Evolutionary conservation across 1,140 invertebrate genomes (phyloP), one percentile per base, ranked within the genome.

Genomic region (Pogonognathellus flavescens): DNA sequence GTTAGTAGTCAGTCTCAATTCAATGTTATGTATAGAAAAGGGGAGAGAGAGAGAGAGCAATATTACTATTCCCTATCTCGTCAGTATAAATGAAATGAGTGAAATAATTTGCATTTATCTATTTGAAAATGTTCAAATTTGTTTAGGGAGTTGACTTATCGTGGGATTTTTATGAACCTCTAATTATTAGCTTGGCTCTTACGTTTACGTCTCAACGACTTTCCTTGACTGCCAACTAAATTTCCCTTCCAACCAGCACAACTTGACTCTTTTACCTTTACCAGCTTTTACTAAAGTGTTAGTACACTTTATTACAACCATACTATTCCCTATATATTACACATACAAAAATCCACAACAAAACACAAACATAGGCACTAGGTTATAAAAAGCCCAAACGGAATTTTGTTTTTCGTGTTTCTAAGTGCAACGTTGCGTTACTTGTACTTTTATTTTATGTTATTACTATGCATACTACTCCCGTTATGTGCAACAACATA

Each of bases 181-280:
- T 84, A 84, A 84, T 84, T 84, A 72, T 53, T 70, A 66, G 57
- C 83, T 76, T 66, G 59, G n/a, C 20, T 49, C 25, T 60, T 59
- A 18, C 59, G 16, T 72, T 81, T 81, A 81, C n/a, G 52, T 53
- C 76, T 55, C 22, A 31, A 53, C 52, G 50, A 81, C 53, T 81
- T 81, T 76, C 70, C 13, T 16, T 31, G 4, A 14, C 9, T 81
- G 50, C 22, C 53, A 25, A 18, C 10, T 20, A 52, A 81, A 81
- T 81, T 81, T 81, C 80, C 80, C 22, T 25, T 25, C 20, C 14
- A 14, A 3, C 66, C 31, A n/a, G 41, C 18, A 49, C 6, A 16
- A 49, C 14, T 50, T 81, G 76, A 55, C 49, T 41, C 31, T 81
- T 80, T 81, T 81, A 81, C 80, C 80, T 81, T 81, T 11, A 22